Percentiles rank a stretch among this genome's conserved stretches.
These are phyloP conservation scores for Chionis minor DNA, from an alignment of 2,113 vertebrate species.

Conservation along the genomic window DNA sequence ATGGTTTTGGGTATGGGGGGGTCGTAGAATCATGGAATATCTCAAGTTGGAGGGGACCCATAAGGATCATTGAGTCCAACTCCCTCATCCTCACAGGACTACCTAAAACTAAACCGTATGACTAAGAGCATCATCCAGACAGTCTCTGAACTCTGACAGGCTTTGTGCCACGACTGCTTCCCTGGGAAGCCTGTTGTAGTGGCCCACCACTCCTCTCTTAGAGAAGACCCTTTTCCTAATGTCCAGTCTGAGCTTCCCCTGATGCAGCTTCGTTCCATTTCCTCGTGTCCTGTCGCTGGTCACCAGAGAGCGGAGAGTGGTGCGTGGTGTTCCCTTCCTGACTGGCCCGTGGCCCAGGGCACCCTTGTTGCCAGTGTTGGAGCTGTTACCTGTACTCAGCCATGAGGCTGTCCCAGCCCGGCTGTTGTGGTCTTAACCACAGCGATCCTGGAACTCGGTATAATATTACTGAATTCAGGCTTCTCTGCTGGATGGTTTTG, in stretches of 20 bases:
- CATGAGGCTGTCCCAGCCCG: background rate
- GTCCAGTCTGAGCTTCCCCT: background rate
- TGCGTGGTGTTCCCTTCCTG: background rate
- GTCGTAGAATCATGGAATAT: background rate
- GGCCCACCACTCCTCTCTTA: background rate
- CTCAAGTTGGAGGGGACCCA: background rate
- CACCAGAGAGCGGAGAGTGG: background rate
- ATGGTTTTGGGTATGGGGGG: background rate
- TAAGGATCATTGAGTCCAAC: background rate
- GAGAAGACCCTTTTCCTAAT: background rate
- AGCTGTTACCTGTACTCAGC: background rate
- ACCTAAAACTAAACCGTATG: background rate
- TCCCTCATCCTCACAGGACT: background rate
- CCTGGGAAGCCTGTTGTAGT: background rate
- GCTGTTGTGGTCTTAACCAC: background rate
- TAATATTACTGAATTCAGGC: background rate
- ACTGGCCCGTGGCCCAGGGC: rapidly evolving
- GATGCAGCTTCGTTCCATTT: rapidly evolving
- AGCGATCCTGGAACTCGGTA: rapidly evolving
- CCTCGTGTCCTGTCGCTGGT: rapidly evolving
- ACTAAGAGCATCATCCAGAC: background rate
- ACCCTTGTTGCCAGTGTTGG: too few relatives aligned
- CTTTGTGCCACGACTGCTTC: background rate
- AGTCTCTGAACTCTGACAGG: background rate
- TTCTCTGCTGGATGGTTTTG: background rate